Base-by-base conservation (phyloP, 2,797 vertebrate species). In the Pangasius macronema region DNA sequence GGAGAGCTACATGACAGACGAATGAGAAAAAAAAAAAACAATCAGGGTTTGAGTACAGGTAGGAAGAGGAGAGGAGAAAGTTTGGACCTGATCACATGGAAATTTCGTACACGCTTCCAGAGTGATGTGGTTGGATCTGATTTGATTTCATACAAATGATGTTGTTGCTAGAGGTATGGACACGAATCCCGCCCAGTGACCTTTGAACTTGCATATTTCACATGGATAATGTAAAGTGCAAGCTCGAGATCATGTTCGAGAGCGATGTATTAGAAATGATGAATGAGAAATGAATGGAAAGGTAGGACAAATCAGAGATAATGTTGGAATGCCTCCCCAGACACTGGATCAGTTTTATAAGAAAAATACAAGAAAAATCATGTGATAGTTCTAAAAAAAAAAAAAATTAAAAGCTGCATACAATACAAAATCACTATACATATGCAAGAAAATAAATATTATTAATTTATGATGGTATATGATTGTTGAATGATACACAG, bases 111-210 rank as follows among this genome's bases (percentile, higher is more conserved):
- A 65, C 14, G 27, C 46, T 46, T 82, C 39, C 27, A 46, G 18
- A 51, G 27, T 67, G 42, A 67, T 83, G 81, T 30, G 61, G 61
- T 83, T 67, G 18, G 81, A 83, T 83, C 67, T 30, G 3, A 82
- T 51, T 82, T 82, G 59, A 49, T 65, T 82, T 82, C 61, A 82
- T 59, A 81, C 79, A 81, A 81, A 81, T 81, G 79, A 80, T 80
- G 9, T 33, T 55, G n/a, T 59, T 18, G 2, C 49, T 33, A 33
- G 18, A 79, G 75, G 75, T 51, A 8, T 77, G 46, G 11, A 80
- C 30, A 22, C 30, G 36, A 5, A 59, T 59, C 30, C 53, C 53
- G 1, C 30, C 18, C 42, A 1, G 0, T 27, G 9, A 13, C 79
- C 55, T 81, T 61, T 80, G 22, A 27, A 30, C 22, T 39, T 2